phyloP scores from a whole-genome alignment of 2,113 vertebrate species.

The Manacus vitellinus region DNA sequence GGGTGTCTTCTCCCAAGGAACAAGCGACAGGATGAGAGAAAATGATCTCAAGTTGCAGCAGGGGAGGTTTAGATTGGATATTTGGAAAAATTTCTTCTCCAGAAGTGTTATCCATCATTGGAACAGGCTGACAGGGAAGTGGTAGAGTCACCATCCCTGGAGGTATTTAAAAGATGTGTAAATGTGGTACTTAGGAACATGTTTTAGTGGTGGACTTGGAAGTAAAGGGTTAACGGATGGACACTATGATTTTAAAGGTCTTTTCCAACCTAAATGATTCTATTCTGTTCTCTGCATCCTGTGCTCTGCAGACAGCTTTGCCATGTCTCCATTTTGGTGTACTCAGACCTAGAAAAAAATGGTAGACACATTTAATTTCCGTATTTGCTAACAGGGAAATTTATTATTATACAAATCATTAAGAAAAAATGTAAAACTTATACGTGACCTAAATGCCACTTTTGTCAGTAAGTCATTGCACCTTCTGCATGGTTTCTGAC shows the following conservation, averaged over 20 bases:
- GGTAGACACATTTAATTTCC: neutral
- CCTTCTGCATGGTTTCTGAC: neutral
- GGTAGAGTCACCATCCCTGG: neutral
- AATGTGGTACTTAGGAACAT: neutral
- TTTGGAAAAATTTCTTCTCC: neutral
- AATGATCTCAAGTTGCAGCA: neutral
- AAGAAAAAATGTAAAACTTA: neutral
- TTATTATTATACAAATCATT: neutral
- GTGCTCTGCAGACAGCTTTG: neutral
- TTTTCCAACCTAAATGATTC: neutral
- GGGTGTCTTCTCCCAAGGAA: neutral
- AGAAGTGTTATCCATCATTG: neutral
- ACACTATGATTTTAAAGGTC: neutral
- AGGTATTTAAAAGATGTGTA: neutral
- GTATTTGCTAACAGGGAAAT: neutral
- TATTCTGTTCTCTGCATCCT: neutral
- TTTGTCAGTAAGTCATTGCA: neutral
- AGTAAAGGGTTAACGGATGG: fast-evolving
- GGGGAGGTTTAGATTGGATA: neutral
- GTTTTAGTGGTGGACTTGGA: neutral
- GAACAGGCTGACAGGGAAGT: neutral
- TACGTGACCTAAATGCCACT: neutral
- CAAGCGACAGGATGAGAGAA: neutral
- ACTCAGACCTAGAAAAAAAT: neutral
- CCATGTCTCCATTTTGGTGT: neutral